Percentiles rank a stretch among this genome's conserved stretches.
Conservation (phyloP, 2,113 vertebrate species). For the Ptilorrhoa leucosticta region DNA sequence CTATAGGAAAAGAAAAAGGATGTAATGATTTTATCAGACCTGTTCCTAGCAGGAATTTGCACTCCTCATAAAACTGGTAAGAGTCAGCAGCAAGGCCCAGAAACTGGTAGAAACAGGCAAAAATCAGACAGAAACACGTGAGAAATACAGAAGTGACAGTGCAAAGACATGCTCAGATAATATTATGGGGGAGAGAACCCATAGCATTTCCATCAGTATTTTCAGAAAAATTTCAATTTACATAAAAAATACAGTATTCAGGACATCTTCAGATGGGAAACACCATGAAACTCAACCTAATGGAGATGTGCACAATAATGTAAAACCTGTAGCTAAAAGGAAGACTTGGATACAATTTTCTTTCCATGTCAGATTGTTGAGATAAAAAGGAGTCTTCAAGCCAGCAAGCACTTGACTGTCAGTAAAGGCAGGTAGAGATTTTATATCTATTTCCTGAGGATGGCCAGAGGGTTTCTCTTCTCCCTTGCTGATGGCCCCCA, state of each 20-base stretch:
- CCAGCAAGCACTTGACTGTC: neutral
- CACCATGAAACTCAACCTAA: neutral
- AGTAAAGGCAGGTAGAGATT: neutral
- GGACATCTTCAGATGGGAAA: neutral
- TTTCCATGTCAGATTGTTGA: neutral
- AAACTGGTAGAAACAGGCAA: neutral
- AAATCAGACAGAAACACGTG: neutral
- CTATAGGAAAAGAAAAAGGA: neutral
- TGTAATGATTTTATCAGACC: neutral
- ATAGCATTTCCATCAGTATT: neutral
- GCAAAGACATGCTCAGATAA: neutral
- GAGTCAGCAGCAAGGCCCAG: neutral
- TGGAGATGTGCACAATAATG: neutral
- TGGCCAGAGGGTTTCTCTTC: neutral
- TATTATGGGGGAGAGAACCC: neutral
- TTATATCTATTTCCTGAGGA: neutral
- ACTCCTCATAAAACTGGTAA: neutral
- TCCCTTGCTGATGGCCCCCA: neutral
- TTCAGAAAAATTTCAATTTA: neutral
- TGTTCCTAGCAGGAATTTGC: neutral
- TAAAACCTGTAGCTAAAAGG: neutral
- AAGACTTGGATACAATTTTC: neutral
- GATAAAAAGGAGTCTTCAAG: neutral
- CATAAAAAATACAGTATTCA: neutral
- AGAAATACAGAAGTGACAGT: neutral